Evolutionary conservation across 2,113 vertebrate species (phyloP), one percentile per base, ranked within the genome.

Genomic region (Ramphastos sulfuratus): DNA sequence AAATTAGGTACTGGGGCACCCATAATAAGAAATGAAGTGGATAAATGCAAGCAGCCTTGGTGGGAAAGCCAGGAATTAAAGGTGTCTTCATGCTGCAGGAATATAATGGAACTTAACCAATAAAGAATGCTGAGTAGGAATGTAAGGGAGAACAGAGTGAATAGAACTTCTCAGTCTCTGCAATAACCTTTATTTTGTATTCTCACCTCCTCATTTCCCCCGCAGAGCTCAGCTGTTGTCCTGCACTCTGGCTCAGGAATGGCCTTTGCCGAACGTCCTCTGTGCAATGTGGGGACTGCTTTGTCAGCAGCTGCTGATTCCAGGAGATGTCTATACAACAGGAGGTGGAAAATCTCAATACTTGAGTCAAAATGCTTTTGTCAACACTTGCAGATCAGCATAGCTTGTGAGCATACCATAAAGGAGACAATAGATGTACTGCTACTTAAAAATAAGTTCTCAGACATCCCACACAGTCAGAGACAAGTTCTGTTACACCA

Each of bases 151-250:
- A 59, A n/a, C 20, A 85, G 42, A 85, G 48, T 1, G 19, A 89
- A 33, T 0, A 77, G n/a, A 12, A 87, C 20, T 54, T 58, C 48
- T n/a, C 60, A 42, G 5, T 28, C 33, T 72, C 50, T 54, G 24
- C 23, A 81, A 7, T 39, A 69, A 83, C 44, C 23, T 81, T 54
- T 16, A 74, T 56, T 82, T 74, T 61, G 31, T 0, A 0, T 66
- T 95, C 98, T 97, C 71, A 99, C 99, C 98, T 98, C 82, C 96
- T 98, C 4, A 93, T 89, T 79, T 98, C 98, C 83, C 97, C 98
- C 3, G 97, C 23, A 4, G 98, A 96, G 78, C 91, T 93, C 7
- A 54, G 82, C 39, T 97, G 97, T 52, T 96, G 96, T 79, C 97
- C 97, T 10, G 80, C 94, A 87, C n/a, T 96, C 90, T 96, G 89